These are phyloP conservation scores for Grammomys dolichurus DNA, from an alignment of 2,113 vertebrate species.

Conservation along the genomic window DNA sequence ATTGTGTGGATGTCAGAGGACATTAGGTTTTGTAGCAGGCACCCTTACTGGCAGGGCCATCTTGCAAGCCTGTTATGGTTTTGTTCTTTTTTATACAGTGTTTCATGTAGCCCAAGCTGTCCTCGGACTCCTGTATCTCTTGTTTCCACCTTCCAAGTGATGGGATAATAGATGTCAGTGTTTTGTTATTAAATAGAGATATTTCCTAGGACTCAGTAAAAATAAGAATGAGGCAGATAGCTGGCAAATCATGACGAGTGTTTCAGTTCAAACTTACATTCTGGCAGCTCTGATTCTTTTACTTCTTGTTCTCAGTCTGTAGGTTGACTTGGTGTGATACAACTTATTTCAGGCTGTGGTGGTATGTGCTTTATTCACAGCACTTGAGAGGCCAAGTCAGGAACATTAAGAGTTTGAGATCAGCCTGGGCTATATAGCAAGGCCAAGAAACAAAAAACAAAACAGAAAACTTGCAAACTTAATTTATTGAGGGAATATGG, in stretches of 20 bases:
- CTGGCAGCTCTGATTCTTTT: neutral
- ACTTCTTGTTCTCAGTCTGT: neutral
- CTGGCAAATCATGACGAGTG: neutral
- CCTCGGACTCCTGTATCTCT: neutral
- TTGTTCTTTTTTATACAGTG: neutral
- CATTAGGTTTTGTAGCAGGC: neutral
- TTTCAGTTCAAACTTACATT: neutral
- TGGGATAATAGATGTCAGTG: neutral
- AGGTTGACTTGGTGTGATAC: neutral
- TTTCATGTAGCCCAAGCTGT: neutral
- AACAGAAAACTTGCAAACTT: slow-evolving; percentile 25
- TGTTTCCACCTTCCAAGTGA: neutral
- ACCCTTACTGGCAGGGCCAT: neutral
- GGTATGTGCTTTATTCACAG: neutral
- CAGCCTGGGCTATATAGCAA: neutral
- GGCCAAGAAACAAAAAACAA: neutral
- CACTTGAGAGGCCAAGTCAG: neutral
- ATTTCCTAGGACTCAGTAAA: slow-evolving; percentile 48
- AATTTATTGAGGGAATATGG: slow-evolving; percentile 45
- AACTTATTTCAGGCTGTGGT: neutral
- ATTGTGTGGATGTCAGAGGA: neutral
- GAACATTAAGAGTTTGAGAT: neutral
- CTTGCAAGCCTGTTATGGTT: neutral
- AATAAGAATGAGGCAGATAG: neutral
- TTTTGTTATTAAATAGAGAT: slow-evolving; percentile 42